Evolutionary conservation across 2,113 vertebrate species (phyloP).

Genomic region (Sprattus sprattus): DNA sequence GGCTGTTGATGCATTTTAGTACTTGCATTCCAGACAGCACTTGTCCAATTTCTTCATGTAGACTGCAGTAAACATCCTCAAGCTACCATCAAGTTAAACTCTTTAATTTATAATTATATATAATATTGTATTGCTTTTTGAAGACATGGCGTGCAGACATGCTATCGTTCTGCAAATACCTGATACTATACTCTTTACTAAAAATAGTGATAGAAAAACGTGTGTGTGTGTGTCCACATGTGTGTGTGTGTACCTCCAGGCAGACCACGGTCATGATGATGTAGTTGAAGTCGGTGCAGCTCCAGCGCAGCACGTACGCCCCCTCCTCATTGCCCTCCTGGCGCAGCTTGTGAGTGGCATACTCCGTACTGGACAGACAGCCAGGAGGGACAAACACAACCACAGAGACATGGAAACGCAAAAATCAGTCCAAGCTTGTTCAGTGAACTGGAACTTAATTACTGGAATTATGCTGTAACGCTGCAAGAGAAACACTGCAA

Average conservation of each 20-base stretch:
- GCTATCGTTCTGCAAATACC: background rate
- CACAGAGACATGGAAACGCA: background rate
- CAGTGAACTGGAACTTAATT: background rate
- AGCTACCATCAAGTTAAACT: too few species aligned
- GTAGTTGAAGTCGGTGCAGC: constrained; percentile 90
- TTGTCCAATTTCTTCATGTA: too few species aligned
- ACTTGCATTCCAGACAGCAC: too few species aligned
- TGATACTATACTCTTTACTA: background rate
- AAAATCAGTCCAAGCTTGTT: background rate
- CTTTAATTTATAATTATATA: too few species aligned
- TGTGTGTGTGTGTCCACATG: too few species aligned
- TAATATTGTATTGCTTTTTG: too few species aligned
- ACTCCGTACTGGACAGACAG: constrained; percentile 81
- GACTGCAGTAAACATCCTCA: too few species aligned
- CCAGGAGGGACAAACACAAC: background rate
- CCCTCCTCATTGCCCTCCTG: constrained; percentile 91
- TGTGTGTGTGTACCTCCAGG: constrained; percentile 64
- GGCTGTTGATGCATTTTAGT: too few species aligned
- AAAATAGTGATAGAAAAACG: too few species aligned
- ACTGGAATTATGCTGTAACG: background rate
- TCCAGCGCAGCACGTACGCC: constrained; percentile 90
- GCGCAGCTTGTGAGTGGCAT: constrained; percentile 87
- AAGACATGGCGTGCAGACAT: too few species aligned
- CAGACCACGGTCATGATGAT: constrained; percentile 97
- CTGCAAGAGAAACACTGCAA: too few species aligned